These are phyloP conservation scores for Drosophila fuyamai DNA, from an alignment of 1,140 invertebrate species.

Conservation along the genomic window DNA sequence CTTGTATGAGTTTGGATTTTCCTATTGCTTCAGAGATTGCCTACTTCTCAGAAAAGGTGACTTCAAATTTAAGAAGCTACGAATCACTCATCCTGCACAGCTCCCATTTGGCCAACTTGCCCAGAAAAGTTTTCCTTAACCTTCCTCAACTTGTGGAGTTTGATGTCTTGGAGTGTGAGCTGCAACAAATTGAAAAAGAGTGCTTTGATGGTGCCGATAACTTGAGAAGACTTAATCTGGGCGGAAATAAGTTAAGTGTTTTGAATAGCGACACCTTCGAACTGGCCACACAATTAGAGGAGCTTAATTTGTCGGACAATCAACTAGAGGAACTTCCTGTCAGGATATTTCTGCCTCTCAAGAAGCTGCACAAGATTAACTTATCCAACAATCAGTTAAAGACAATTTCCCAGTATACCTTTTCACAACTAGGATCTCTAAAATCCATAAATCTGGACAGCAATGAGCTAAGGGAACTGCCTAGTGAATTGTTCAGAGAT, in stretches of 20 bases:
- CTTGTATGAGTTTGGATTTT: slow-evolving; percentile 40
- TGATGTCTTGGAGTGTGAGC: slow-evolving; percentile 40
- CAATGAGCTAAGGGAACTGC: slow-evolving; percentile 39
- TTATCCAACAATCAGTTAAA: slow-evolving; percentile 44
- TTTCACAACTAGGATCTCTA: slow-evolving; percentile 21
- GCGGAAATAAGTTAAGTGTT: slow-evolving; percentile 33
- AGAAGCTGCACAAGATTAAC: slow-evolving; percentile 30
- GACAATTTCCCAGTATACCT: slow-evolving; percentile 12
- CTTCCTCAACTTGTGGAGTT: slow-evolving; percentile 42
- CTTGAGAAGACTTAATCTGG: slow-evolving; percentile 44
- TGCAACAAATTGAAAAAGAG: slow-evolving; percentile 31
- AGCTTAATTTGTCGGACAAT: slow-evolving; percentile 57
- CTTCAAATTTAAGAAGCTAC: slow-evolving; percentile 11
- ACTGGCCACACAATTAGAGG: slow-evolving; percentile 47
- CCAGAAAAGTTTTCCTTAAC: slow-evolving; percentile 51
- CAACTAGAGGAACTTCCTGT: slow-evolving; percentile 33
- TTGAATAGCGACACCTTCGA: slow-evolving; percentile 32
- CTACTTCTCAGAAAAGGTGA: slow-evolving; percentile 23
- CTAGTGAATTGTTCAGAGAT: slow-evolving; percentile 24
- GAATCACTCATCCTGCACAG: slow-evolving; percentile 48
- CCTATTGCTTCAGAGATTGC: slow-evolving; percentile 41
- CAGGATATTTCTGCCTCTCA: slow-evolving; percentile 25
- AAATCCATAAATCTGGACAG: slow-evolving; percentile 46
- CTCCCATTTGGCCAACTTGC: slow-evolving; percentile 46
- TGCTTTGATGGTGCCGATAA: slow-evolving; percentile 47